Base-by-base conservation (phyloP, 2,888 invertebrate genomes). In the Cybosia mesomella region DNA sequence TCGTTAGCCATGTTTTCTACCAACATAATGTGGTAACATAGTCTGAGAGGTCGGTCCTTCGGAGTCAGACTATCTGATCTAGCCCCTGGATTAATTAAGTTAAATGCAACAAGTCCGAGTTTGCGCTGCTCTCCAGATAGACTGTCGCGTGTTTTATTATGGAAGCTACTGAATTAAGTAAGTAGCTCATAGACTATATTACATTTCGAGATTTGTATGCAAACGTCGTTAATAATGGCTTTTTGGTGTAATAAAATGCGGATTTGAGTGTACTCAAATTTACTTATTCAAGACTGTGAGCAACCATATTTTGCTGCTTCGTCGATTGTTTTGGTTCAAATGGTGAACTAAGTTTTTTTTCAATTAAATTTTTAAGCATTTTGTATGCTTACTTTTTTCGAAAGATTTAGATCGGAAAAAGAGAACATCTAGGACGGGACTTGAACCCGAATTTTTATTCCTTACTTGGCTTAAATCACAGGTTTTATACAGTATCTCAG, bases 61-160 rank as follows among this genome's bases (percentile, higher is more conserved):
- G 34, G 83, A 87, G 83, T 83, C 84, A 86, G 89, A 89, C 87
- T 91, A 93, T 92, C 93, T 86, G 92, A 92, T 93, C 89, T 87
- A 88, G 86, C 83, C 86, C 77, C 81, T 84, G 88, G 92, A 91
- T 94, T 94, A 93, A 94, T 94, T 94, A 94, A 93, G 89, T 94
- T 92, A 92, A 94, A 94, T 92, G 94, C 94, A 94, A 94, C 94
- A 94, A 94, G 93, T 94, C 90, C 86, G 88, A 90, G 92, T 93
- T 93, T 94, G 92, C 91, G 83, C 86, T 90, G 89, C 93, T 90
- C 92, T 93, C 87, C 83, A 91, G 89, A 88, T 89, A 87, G 89
- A 86, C 90, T 89, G 90, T 91, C 91, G 87, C 88, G 88, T 90
- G 88, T 92, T 92, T 91, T 92, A 93, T 91, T 91, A 93, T 91